These are phyloP conservation scores for Hyperopisus bebe DNA, from an alignment of 2,113 vertebrate species.

Conservation along the genomic window DNA sequence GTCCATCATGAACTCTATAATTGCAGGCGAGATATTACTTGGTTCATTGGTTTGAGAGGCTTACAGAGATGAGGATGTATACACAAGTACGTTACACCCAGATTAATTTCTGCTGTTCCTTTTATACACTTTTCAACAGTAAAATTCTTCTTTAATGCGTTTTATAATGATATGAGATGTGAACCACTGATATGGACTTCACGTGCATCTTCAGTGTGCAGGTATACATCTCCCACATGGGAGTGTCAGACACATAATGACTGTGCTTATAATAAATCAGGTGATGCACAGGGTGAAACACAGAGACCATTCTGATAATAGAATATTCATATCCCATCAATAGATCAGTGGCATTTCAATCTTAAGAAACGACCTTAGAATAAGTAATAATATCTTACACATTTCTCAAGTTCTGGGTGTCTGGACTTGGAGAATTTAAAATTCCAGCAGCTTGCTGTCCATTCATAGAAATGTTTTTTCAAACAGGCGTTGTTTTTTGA, in stretches of 20 bases:
- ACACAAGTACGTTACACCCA: neutral
- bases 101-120: neutral
- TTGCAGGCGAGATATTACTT: neutral
- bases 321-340: conserved; percentile 44
- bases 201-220: neutral
- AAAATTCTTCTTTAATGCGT: neutral
- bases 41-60: neutral
- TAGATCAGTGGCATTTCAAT: conserved; percentile 45
- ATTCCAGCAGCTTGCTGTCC: neutral
- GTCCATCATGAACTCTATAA: neutral
- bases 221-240: neutral
- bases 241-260: neutral
- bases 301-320: conserved; percentile 25
- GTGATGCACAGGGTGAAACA: neutral
- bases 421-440: conserved; percentile 28
- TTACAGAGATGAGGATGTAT: neutral
- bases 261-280: neutral
- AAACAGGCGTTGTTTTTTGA: neutral
- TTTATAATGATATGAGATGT: neutral
- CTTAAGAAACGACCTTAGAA: conserved; percentile 46
- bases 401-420: conserved; percentile 41
- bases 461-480: neutral
- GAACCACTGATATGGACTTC: neutral
- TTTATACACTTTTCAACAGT: neutral
- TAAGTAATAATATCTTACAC: conserved; percentile 42